A percentile compares a stretch with the other conserved stretches of the same genome.
These are phyloP conservation scores for Hypanus sabinus DNA, from an alignment of 2,113 vertebrate species.

Conservation along the genomic window DNA sequence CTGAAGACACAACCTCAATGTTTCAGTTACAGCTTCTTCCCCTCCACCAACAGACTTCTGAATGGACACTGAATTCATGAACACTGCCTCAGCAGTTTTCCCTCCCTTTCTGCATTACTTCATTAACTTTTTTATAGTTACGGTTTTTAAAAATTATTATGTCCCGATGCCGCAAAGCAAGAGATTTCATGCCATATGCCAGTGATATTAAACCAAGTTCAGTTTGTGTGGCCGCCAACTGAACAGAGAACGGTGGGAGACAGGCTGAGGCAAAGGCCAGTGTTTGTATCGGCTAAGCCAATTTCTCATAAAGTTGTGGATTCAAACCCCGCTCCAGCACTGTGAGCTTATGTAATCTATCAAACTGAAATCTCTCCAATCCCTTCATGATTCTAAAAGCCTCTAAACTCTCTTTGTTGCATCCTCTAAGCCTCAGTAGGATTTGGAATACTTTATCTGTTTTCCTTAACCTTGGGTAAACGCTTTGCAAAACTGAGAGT, in stretches of 20 bases:
- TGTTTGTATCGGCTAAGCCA: neutral
- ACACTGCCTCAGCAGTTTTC: too few species aligned
- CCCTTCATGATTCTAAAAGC: neutral
- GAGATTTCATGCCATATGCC: too few species aligned
- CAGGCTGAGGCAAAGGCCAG: neutral
- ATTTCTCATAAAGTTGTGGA: neutral
- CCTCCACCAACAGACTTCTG: too few species aligned
- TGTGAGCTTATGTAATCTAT: neutral
- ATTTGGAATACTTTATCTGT: neutral
- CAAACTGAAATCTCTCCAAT: neutral
- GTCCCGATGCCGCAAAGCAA: too few species aligned
- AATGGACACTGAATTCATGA: too few species aligned
- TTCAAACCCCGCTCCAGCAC: neutral
- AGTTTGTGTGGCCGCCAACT: neutral
- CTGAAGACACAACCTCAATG: too few species aligned
- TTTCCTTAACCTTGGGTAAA: neutral
- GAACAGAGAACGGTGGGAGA: neutral
- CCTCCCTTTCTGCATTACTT: too few species aligned
- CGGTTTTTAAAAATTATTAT: too few species aligned
- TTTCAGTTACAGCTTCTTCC: too few species aligned
- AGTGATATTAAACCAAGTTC: too few species aligned
- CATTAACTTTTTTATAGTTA: too few species aligned
- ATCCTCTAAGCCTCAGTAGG: neutral
- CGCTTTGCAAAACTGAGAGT: neutral
- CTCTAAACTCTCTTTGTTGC: neutral